Conservation (phyloP, 2,888 invertebrate species). For the Lepidocyrtoides sp. region DNA sequence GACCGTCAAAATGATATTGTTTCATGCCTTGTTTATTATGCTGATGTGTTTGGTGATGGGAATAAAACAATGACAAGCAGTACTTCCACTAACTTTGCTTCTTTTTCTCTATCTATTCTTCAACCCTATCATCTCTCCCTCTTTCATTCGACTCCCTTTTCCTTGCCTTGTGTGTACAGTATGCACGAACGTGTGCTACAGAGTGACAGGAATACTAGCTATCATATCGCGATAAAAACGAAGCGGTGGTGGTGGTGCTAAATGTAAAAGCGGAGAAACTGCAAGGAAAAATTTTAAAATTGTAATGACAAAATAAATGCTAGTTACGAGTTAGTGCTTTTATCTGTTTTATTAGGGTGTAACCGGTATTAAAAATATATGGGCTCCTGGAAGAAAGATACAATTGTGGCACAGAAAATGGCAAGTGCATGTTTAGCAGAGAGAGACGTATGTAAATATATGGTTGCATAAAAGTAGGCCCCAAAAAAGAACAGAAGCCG, state of each 20-base stretch:
- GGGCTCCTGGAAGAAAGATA: slow-evolving; percentile 40
- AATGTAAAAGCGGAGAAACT: not conserved
- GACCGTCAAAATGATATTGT: slow-evolving; percentile 72
- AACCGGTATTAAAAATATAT: slow-evolving; percentile 59
- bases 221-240: slow-evolving; percentile 35
- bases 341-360: slow-evolving; percentile 74
- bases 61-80: slow-evolving; percentile 46
- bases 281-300: slow-evolving; percentile 49
- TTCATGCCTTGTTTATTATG: slow-evolving; percentile 65
- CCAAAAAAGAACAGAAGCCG: slow-evolving; percentile 13
- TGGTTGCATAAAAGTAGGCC: not conserved
- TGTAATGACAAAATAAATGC: slow-evolving; percentile 64
- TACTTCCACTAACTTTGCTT: not conserved
- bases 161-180: not conserved
- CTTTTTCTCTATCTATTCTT: slow-evolving; percentile 15
- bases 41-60: slow-evolving; percentile 58
- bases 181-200: not conserved
- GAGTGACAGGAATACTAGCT: not conserved
- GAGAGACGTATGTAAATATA: no score
- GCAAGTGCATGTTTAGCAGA: not conserved
- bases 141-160: slow-evolving; percentile 36
- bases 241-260: slow-evolving; percentile 26
- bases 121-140: slow-evolving; percentile 41
- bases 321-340: slow-evolving; percentile 50
- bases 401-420: not conserved